These are phyloP conservation scores for Zapus hudsonius DNA, from an alignment of 2,113 vertebrate genomes.

Conservation along the genomic window DNA sequence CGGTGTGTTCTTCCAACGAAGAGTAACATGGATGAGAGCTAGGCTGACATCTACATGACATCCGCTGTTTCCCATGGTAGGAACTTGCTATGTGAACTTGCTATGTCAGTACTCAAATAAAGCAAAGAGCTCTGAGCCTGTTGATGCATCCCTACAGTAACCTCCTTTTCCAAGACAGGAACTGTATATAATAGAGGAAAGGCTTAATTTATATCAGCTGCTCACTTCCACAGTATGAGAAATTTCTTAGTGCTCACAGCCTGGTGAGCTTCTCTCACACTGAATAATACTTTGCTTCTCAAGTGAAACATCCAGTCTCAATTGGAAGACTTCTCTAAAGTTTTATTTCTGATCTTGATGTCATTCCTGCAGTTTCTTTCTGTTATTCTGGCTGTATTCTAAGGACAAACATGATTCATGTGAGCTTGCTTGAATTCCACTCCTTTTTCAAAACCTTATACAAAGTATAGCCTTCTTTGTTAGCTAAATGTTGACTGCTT, in stretches of 20 bases:
- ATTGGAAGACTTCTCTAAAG: background rate
- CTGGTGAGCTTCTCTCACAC: background rate
- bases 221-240: conserved; percentile 10
- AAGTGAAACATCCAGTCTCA: background rate
- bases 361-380: background rate
- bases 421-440: background rate
- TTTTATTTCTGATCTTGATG: background rate
- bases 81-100: background rate
- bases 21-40: background rate
- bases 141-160: background rate
- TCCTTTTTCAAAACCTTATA: background rate
- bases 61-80: background rate
- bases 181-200: background rate
- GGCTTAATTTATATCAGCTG: background rate
- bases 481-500: background rate
- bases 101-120: background rate
- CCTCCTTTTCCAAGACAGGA: background rate
- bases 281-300: background rate
- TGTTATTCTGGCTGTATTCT: background rate
- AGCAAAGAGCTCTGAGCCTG: background rate
- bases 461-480: conserved; percentile 6
- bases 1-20: background rate
- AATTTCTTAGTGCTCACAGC: background rate
- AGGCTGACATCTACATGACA: background rate
- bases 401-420: background rate